Conservation (phyloP, 1,140 invertebrate species). For the Campoletis sonorensis region DNA sequence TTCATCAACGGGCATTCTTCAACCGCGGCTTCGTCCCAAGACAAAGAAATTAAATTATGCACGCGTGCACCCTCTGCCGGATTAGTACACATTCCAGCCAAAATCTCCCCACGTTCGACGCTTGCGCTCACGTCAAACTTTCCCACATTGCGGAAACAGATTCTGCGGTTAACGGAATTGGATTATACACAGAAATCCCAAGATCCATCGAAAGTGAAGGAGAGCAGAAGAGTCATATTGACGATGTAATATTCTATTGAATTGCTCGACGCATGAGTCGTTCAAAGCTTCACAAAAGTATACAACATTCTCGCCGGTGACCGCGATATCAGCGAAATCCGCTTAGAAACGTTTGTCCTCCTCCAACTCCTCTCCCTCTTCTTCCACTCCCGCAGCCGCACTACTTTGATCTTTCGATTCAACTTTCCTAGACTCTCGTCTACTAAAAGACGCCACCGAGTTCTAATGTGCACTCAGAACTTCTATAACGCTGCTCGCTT, state of each 20-base stretch:
- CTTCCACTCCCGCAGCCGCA: neutral
- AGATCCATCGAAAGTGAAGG: neutral
- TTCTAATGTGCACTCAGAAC: neutral
- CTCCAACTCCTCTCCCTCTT: neutral
- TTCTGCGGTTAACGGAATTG: neutral
- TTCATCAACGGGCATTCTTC: neutral
- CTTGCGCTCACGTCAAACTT: neutral
- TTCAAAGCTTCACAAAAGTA: conserved; percentile 12
- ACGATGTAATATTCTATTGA: conserved; percentile 34
- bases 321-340: neutral
- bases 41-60: neutral
- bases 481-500: no score
- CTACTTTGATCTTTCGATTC: neutral
- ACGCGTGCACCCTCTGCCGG: neutral
- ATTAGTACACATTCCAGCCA: conserved; percentile 16
- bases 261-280: conserved; percentile 40
- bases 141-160: neutral
- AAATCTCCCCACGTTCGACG: neutral
- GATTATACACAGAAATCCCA: neutral
- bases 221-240: neutral
- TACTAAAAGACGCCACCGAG: neutral
- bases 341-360: conserved; percentile 16
- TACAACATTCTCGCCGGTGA: conserved; percentile 6
- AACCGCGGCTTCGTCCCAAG: neutral
- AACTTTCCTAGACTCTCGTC: neutral